A percentile compares a stretch with the other conserved stretches of the same genome.
phyloP scores from a whole-genome alignment of 2,888 invertebrate species.

The Agonopterix arenella region DNA sequence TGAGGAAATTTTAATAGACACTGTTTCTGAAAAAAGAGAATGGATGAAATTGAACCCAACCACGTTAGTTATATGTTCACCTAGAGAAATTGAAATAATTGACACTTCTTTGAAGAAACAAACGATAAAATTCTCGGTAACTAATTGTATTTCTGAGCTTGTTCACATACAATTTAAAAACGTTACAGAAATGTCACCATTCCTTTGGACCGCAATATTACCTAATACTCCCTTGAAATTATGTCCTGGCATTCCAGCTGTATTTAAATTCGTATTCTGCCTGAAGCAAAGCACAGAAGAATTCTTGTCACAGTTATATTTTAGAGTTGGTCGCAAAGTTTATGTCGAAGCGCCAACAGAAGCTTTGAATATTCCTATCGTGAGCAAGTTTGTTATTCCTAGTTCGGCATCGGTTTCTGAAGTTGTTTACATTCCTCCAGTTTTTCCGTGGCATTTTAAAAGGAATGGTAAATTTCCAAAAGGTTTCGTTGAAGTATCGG shows the following conservation, averaged over 20 bases:
- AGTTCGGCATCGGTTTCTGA: slow-evolving; percentile 30
- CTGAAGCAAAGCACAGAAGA: slow-evolving; percentile 27
- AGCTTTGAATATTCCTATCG: slow-evolving; percentile 42
- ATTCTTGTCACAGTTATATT: slow-evolving; percentile 36
- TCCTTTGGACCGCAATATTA: slow-evolving; percentile 29
- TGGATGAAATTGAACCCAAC: slow-evolving; percentile 25
- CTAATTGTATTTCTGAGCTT: slow-evolving; percentile 36
- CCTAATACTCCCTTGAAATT: slow-evolving; percentile 39
- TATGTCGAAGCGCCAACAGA: slow-evolving; percentile 22
- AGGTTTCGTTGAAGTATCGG: slow-evolving; percentile 16
- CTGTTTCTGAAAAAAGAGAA: slow-evolving; percentile 15
- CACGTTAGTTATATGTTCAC: slow-evolving; percentile 28
- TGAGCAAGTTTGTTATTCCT: slow-evolving; percentile 21
- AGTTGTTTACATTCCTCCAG: slow-evolving; percentile 36
- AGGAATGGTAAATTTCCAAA: slow-evolving; percentile 12
- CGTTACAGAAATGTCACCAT: slow-evolving; percentile 31
- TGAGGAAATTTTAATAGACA: neutral
- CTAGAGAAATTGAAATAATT: slow-evolving; percentile 31
- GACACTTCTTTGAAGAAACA: slow-evolving; percentile 30
- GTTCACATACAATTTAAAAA: slow-evolving; percentile 39
- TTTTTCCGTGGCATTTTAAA: slow-evolving; percentile 47
- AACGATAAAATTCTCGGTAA: slow-evolving; percentile 36
- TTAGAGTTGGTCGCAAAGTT: slow-evolving; percentile 38
- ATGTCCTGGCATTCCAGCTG: slow-evolving; percentile 43
- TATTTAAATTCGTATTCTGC: slow-evolving; percentile 37